phyloP scores from a whole-genome alignment of 2,888 invertebrate species.

The Heteromurus nitidus region DNA sequence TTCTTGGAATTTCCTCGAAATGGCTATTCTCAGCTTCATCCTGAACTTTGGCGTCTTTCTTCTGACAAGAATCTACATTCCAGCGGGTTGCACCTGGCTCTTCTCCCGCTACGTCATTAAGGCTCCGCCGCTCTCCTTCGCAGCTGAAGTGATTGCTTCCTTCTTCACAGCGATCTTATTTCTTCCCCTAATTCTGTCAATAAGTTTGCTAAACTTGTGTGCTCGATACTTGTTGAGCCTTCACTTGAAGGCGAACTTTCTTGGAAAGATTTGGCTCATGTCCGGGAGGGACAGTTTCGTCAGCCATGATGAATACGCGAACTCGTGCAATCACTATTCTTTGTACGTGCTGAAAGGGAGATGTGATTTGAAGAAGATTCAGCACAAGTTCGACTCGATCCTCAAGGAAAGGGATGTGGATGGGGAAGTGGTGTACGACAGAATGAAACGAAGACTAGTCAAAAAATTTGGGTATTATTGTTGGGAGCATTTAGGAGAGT shows the following conservation, averaged over 20 bases:
- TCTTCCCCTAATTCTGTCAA: conserved; percentile 55
- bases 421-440: conserved; percentile 64
- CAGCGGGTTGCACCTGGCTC: conserved; percentile 65
- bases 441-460: conserved; percentile 68
- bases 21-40: conserved; percentile 48
- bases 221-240: conserved; percentile 33
- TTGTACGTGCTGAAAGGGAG: conserved; percentile 69
- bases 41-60: conserved; percentile 39
- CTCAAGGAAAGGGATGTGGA: conserved; percentile 44
- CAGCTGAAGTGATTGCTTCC: conserved; percentile 65
- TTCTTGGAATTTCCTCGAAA: conserved; percentile 12
- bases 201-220: conserved; percentile 49
- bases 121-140: conserved; percentile 66
- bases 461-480: conserved; percentile 66
- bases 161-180: conserved; percentile 62
- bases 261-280: conserved; percentile 60
- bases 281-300: conserved; percentile 63
- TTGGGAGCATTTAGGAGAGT: conserved; percentile 66
- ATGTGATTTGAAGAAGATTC: conserved; percentile 66
- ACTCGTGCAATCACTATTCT: conserved; percentile 71
- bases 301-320: conserved; percentile 65
- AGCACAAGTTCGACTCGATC: conserved; percentile 57
- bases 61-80: conserved; percentile 62
- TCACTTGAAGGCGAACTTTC: conserved; percentile 40
- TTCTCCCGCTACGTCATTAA: conserved; percentile 66